Evolutionary conservation across 2,888 invertebrate genomes (phyloP), one percentile per base, ranked within the genome.

Genomic region (Isoperla grammatica): DNA sequence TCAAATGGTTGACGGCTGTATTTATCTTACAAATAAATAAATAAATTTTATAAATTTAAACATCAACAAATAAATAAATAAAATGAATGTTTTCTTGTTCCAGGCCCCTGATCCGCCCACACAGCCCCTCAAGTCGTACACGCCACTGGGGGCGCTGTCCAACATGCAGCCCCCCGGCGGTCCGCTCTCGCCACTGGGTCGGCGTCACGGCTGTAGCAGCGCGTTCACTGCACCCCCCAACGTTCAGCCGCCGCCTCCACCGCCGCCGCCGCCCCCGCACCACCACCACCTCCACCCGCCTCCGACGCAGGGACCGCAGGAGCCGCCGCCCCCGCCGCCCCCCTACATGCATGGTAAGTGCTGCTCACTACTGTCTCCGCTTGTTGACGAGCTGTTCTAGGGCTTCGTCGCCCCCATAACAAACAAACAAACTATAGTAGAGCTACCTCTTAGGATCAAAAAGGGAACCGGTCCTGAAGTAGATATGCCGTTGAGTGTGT

Each of bases 81-180:
- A n/a, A n/a, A n/a, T n/a, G n/a, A n/a, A n/a, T n/a, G 55, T 40
- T 17, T 54, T 57, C 12, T 11, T 48, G 19, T 40, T 56, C 29
- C 45, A 53, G 15, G 58, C 64, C 68, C 35, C 65, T 67, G 68
- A 68, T 61, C 67, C 69, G 50, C 63, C 56, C 19, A 61, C 62
- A 62, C 63, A 64, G 62, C 78, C 78, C 22, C 75, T 70, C 75
- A 85, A 85, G 71, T 84, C 90, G 13, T 92, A 92, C 74, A 90
- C 91, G 46, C 91, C 91, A 4, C 78, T 92, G 65, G 85, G 88
- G 59, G 91, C 91, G 13, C 76, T 91, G 66, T 90, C 90, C 39
- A 90, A 87, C 68, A 92, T 92, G 91, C 84, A 90, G 74, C 91
- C 91, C n/a, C 86, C 87, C 0, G 87, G 85, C 20, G 81, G 73